phyloP scores from a whole-genome alignment of 2,797 vertebrate genomes.

The Trachurus trachurus region DNA sequence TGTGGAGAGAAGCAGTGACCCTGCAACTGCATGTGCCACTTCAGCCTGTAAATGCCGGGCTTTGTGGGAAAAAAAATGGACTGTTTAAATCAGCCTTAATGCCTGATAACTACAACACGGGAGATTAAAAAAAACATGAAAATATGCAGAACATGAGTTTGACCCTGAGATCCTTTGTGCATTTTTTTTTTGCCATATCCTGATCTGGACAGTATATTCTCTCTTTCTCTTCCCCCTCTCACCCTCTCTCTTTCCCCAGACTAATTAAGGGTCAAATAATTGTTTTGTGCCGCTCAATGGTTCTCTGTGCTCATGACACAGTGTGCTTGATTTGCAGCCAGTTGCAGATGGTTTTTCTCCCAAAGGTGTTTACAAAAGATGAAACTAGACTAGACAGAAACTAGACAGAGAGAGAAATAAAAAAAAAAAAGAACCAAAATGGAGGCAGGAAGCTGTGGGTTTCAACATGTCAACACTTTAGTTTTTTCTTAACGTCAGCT shows the following conservation, averaged over 20 bases:
- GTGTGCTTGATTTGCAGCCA: constrained; percentile 50
- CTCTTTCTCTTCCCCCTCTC: constrained; percentile 27
- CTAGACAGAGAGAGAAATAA: too few relatives aligned
- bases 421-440: constrained; percentile 16
- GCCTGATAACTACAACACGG: constrained; percentile 71
- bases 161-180: constrained; percentile 69
- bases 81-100: constrained; percentile 75
- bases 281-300: constrained; percentile 60
- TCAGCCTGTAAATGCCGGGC: constrained; percentile 79
- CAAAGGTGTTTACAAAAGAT: constrained; percentile 27
- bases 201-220: constrained; percentile 51
- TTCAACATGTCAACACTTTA: constrained; percentile 29
- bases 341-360: constrained; percentile 44
- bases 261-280: constrained; percentile 68
- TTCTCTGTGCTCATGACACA: constrained; percentile 54
- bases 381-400: too few relatives aligned
- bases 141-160: constrained; percentile 66
- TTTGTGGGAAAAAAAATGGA: constrained; percentile 72
- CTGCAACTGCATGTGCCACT: constrained; percentile 78
- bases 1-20: constrained; percentile 77
- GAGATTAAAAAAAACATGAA: constrained; percentile 70
- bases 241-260: constrained; percentile 23
- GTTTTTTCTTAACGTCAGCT: constrained; percentile 35
- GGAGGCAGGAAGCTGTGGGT: background rate
- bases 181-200: constrained; percentile 55